Percentiles rank a stretch among this genome's conserved stretches.
phyloP scores from a whole-genome alignment of 2,888 invertebrate species.

The Synanthedon vespiformis region DNA sequence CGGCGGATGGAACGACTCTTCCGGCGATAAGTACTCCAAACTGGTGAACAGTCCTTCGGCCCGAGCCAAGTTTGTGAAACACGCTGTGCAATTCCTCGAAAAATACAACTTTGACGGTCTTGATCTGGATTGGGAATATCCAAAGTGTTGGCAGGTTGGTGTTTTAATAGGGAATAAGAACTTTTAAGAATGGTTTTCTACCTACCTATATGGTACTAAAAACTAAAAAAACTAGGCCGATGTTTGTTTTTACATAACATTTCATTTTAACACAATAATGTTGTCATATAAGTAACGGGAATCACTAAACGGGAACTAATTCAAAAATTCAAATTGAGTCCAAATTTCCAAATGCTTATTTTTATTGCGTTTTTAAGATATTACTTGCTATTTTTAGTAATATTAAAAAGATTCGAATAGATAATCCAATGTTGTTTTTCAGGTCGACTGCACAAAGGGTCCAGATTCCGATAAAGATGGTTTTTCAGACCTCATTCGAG shows the following conservation, averaged over 20 bases:
- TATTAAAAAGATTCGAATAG: slow-evolving; percentile 3
- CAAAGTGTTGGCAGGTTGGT: slow-evolving; percentile 84
- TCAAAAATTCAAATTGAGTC: too few species aligned
- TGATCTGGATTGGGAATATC: slow-evolving; percentile 97
- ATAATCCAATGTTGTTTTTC: slow-evolving; percentile 10
- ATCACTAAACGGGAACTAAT: too few species aligned
- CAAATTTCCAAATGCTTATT: background rate
- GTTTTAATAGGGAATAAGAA: background rate
- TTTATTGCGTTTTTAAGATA: background rate
- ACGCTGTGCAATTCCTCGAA: slow-evolving; percentile 81
- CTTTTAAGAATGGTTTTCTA: too few species aligned
- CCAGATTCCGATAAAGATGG: slow-evolving; percentile 85
- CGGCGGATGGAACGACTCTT: slow-evolving; percentile 97
- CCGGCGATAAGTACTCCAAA: slow-evolving; percentile 89
- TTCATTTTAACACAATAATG: too few species aligned
- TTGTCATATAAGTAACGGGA: too few species aligned
- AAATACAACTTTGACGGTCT: slow-evolving; percentile 91
- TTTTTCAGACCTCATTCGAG: slow-evolving; percentile 80
- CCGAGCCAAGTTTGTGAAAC: slow-evolving; percentile 78
- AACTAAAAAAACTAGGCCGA: too few species aligned
- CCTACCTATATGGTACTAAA: too few species aligned
- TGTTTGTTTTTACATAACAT: too few species aligned
- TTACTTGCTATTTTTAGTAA: background rate
- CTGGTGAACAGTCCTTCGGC: slow-evolving; percentile 82
- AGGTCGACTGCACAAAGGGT: slow-evolving; percentile 89